Base-by-base conservation (phyloP, 2,888 invertebrate genomes). In the Heliconius hortense region DNA sequence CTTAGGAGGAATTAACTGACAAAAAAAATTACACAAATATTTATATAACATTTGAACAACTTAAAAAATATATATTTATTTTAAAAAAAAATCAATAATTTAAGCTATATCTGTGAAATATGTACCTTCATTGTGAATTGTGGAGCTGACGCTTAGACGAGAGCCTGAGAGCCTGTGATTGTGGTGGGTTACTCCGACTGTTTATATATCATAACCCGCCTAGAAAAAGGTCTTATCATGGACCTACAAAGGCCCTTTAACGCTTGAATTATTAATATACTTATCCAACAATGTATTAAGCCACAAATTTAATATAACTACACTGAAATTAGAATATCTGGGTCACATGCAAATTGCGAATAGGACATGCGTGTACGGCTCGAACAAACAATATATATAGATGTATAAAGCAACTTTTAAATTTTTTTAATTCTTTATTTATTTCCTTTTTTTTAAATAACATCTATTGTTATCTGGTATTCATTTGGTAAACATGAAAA, bases 61-160 rank as follows among this genome's bases (percentile, higher is more conserved):
- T n/a, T n/a, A 56, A 10, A 11, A 10, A n/a, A 56, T 10, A 56
- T 56, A 15, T 48, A 62, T 62, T 28, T 1, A 21, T 26, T 62
- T 35, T 2, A 31, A 8, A 31, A 31, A 31, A 31, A 31, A 5
- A 31, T 5, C 15, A 39, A 66, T 15, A 66, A 39, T 15, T 39
- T 24, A 39, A 4, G 35, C 35, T 10, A 24, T 43, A 66, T 66
- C 1, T 66, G n/a, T 35, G 13, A 66, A 66, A 66, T 66, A 43
- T 24, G 18, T 90, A 91, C 93, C 93, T 93, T 91, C 93, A 93
- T 93, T 84, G 86, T 90, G 88, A 80, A 81, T 87, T 84, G 81
- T 85, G 82, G 82, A 84, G 83, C 86, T 85, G 85, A 81, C 83
- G 84, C 84, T 82, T 76, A 72, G 78, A 74, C 77, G 79, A 72